Evolutionary conservation across 2,797 vertebrate genomes (phyloP), one percentile per base, ranked within the genome.

Genomic region (Clamator glandarius): DNA sequence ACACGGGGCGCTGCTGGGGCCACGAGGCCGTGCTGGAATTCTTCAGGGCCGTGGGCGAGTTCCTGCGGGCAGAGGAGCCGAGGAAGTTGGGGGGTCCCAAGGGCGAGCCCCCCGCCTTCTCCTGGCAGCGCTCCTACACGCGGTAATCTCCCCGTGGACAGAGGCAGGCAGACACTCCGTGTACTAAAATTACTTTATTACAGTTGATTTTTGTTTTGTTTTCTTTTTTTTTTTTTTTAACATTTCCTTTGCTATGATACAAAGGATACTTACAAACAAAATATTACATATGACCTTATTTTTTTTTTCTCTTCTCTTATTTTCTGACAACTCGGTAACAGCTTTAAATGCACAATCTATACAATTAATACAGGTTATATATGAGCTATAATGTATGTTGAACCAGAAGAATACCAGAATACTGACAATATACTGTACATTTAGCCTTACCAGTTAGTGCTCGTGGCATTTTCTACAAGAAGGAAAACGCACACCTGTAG

Each of bases 141-240:
- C 98, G 98, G 80, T 99, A 97, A 58, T 13, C 15, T 31, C 48
- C 35, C 1, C 3, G 0, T 0, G 2, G 20, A 46, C 46, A 46
- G 46, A 46, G 24, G 41, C 73, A 95, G 86, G 68, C 92, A 92
- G 95, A 98, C 96, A 95, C 98, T 92, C 96, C 85, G 11, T 97
- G 98, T 99, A 99, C 99, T 99, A 99, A 99, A 99, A 99, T 99
- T 99, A 99, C 98, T 99, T 99, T 99, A 99, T 99, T 99, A 99
- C 99, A 99, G 98, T 98, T 99, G 98, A 99, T 99, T 99, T 98
- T 96, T 96, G 42, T 98, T 98, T 92, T 46, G 19, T 15, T 46
- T 46, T 94, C 92, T 92, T 87, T 87, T 95, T 98, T 99, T 92
- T 92, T 83, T 87, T 95, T 98, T 99, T 98, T 98, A 98, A 98